Conservation (phyloP, 1,140 invertebrate species). For the Cyclargus thomasi region DNA sequence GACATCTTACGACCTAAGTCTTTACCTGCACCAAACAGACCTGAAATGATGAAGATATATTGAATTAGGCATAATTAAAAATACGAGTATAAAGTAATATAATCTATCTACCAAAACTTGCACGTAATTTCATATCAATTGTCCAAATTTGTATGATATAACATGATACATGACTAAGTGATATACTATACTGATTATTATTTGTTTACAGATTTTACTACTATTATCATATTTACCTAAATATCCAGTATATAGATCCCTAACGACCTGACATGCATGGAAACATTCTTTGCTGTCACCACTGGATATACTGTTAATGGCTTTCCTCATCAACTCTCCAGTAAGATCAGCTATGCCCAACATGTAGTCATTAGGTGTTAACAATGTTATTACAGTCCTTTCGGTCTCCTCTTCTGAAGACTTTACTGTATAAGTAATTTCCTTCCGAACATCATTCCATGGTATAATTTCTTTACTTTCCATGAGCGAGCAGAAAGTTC, state of each 20-base stretch:
- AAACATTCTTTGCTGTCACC: conserved; percentile 87
- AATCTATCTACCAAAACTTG: too few relatives aligned
- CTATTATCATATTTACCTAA: conserved; percentile 60
- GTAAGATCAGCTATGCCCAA: conserved; percentile 92
- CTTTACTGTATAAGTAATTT: conserved; percentile 41
- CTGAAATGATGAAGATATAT: too few relatives aligned
- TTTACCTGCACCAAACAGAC: conserved; percentile 64
- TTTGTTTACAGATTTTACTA: too few relatives aligned
- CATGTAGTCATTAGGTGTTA: conserved; percentile 83
- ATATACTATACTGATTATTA: too few relatives aligned
- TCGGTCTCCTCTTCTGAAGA: conserved; percentile 34
- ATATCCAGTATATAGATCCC: conserved; percentile 84
- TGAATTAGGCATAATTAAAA: too few relatives aligned
- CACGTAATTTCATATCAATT: too few relatives aligned
- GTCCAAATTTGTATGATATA: too few relatives aligned
- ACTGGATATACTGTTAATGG: conserved; percentile 87
- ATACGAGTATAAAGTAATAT: too few relatives aligned
- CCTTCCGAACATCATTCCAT: conserved; percentile 50
- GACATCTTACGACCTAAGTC: conserved; percentile 85
- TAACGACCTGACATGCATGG: conserved; percentile 82
- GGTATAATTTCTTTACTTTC: conserved; percentile 46
- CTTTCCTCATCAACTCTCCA: conserved; percentile 92
- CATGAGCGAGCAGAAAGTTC: conserved; percentile 70
- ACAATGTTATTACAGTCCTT: conserved; percentile 38
- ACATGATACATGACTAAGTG: too few relatives aligned